Conservation (phyloP, 2,797 vertebrate genomes). For the Hyperoplus immaculatus region DNA sequence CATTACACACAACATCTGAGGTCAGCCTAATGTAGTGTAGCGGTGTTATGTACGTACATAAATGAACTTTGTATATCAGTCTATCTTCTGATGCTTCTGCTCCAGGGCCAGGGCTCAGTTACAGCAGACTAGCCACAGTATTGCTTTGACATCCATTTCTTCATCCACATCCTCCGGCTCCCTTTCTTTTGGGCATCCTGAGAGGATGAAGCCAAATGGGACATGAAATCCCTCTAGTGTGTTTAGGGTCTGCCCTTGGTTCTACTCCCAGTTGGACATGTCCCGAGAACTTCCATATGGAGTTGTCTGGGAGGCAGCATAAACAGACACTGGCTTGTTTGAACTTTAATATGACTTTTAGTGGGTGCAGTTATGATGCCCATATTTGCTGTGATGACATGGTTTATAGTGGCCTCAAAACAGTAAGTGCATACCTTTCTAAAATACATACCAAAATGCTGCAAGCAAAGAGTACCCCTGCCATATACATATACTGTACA, state of each 20-base stretch:
- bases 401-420: not conserved
- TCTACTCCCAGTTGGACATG: slow-evolving; percentile 17
- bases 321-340: not conserved
- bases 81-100: not conserved
- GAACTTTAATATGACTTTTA: not conserved
- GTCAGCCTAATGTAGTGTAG: not conserved
- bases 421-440: no score
- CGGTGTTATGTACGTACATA: not conserved
- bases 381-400: not conserved
- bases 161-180: slow-evolving; percentile 12
- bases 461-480: no score
- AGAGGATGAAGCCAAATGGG: slow-evolving; percentile 23
- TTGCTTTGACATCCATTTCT: slow-evolving; percentile 12
- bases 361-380: not conserved
- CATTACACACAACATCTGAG: not conserved
- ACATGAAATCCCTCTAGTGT: slow-evolving; percentile 25
- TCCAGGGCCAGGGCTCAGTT: not conserved
- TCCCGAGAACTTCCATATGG: not conserved
- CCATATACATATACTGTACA: no score
- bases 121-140: not conserved
- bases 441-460: no score
- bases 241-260: slow-evolving; percentile 15
- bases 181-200: slow-evolving; percentile 4
- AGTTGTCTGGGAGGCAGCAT: not conserved
- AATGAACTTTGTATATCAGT: slow-evolving; percentile 1